These are phyloP conservation scores for Drosophila affinis DNA, from an alignment of 2,888 invertebrate species.

Conservation along the genomic window DNA sequence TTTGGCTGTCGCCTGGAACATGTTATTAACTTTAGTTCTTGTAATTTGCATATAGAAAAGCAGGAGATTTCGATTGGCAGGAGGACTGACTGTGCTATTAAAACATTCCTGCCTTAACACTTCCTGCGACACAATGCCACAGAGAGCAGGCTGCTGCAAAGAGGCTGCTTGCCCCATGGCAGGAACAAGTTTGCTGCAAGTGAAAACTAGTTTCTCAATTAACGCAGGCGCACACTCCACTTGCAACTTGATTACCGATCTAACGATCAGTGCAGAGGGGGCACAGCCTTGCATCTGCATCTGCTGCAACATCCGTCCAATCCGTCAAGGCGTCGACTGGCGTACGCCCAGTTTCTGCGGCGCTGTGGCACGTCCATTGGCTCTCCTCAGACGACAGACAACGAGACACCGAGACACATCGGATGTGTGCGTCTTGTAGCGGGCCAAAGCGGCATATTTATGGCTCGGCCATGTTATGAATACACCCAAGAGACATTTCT, in stretches of 20 bases:
- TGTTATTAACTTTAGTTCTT: slow-evolving; percentile 73
- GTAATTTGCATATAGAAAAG: slow-evolving; percentile 72
- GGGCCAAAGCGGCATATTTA: slow-evolving; percentile 69
- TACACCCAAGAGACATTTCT: slow-evolving; percentile 79
- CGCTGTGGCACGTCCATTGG: slow-evolving; percentile 54
- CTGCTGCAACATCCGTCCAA: slow-evolving; percentile 69
- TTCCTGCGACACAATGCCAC: slow-evolving; percentile 72
- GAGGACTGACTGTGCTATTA: slow-evolving; percentile 60
- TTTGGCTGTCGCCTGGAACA: slow-evolving; percentile 55
- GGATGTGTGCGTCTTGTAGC: slow-evolving; percentile 55
- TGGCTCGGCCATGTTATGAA: slow-evolving; percentile 78
- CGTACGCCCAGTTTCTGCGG: slow-evolving; percentile 67
- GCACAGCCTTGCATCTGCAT: slow-evolving; percentile 45
- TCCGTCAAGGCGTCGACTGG: slow-evolving; percentile 73
- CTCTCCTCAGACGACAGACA: slow-evolving; percentile 35
- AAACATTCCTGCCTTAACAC: slow-evolving; percentile 80
- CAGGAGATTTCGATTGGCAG: slow-evolving; percentile 20
- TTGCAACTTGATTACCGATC: slow-evolving; percentile 48
- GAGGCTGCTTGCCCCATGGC: not conserved
- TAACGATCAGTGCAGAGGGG: slow-evolving; percentile 44
- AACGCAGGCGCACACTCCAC: slow-evolving; percentile 52
- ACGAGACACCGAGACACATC: not conserved
- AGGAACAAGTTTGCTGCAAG: slow-evolving; percentile 41
- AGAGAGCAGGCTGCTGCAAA: not conserved
- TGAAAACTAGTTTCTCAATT: slow-evolving; percentile 77